A percentile compares a stretch with the other conserved stretches of the same genome.
These are phyloP conservation scores for Leistus spinibarbis DNA, from an alignment of 2,888 invertebrate genomes.

Conservation along the genomic window DNA sequence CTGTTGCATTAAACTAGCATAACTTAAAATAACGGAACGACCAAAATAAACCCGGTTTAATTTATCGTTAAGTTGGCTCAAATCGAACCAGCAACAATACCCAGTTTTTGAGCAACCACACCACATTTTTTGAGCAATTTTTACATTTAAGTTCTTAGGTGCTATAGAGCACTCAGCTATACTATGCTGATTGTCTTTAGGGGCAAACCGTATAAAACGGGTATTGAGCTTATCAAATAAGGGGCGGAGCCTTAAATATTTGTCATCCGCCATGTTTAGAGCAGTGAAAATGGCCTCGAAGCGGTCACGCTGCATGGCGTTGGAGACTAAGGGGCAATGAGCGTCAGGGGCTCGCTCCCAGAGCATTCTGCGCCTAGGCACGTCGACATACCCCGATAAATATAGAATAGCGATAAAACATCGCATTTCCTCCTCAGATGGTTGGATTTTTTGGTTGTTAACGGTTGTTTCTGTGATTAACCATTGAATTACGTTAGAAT, in stretches of 20 bases:
- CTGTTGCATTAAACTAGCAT: slow-evolving; percentile 26
- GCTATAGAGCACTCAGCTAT: slow-evolving; percentile 45
- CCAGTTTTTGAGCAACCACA: slow-evolving; percentile 41
- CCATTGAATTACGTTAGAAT: slow-evolving; percentile 15
- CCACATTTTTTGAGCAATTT: slow-evolving; percentile 37
- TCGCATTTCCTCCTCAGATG: slow-evolving; percentile 45
- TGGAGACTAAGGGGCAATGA: slow-evolving; percentile 41
- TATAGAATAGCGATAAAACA: slow-evolving; percentile 43
- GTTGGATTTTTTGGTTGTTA: slow-evolving; percentile 33
- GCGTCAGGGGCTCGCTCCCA: slow-evolving; percentile 42
- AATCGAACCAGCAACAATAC: slow-evolving; percentile 43
- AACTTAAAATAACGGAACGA: slow-evolving; percentile 24
- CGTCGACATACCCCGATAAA: slow-evolving; percentile 42
- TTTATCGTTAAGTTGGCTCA: neutral
- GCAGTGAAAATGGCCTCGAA: slow-evolving; percentile 31
- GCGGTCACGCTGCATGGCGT: slow-evolving; percentile 42
- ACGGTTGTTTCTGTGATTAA: slow-evolving; percentile 11
- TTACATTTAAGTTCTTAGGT: slow-evolving; percentile 41
- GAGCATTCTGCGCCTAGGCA: slow-evolving; percentile 42
- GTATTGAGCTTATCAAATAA: slow-evolving; percentile 30
- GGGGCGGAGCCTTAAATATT: slow-evolving; percentile 28
- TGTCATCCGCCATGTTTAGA: slow-evolving; percentile 16
- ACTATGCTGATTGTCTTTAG: slow-evolving; percentile 34
- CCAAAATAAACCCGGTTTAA: slow-evolving; percentile 21
- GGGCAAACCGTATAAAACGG: slow-evolving; percentile 26